phyloP scores from a whole-genome alignment of 2,113 vertebrate genomes.

The Ailurus styani region DNA sequence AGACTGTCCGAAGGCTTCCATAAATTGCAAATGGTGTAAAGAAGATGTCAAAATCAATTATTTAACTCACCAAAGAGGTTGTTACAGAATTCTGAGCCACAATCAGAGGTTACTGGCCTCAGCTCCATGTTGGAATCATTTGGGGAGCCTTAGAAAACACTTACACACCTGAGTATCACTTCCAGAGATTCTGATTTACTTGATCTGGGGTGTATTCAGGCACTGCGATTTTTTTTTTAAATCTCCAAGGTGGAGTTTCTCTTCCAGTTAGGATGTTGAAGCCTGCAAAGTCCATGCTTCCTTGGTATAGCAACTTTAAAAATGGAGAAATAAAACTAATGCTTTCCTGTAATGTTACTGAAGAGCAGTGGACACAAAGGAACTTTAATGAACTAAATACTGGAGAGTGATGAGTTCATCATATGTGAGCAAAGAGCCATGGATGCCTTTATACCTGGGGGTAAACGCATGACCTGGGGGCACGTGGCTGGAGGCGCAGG shows the following conservation, averaged over 20 bases:
- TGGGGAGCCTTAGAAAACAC: neutral
- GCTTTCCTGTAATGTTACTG: neutral
- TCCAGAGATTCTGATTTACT: neutral
- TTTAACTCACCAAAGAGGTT: neutral
- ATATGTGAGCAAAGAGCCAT: neutral
- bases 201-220: neutral
- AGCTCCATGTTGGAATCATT: neutral
- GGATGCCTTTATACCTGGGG: neutral
- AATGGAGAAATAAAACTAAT: neutral
- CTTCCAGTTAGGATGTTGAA: neutral
- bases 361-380: neutral
- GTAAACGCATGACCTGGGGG: no score
- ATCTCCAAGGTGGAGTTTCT: neutral
- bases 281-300: neutral
- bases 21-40: neutral
- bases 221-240: neutral
- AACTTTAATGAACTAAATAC: neutral
- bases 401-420: neutral
- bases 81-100: no score
- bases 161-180: neutral
- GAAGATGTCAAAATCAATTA: neutral
- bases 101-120: rapidly evolving
- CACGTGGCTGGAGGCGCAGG: neutral
- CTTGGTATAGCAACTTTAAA: neutral
- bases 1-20: neutral